Base-by-base conservation (phyloP, 1,140 invertebrate genomes). In the Stegodyphus mimosarum region DNA sequence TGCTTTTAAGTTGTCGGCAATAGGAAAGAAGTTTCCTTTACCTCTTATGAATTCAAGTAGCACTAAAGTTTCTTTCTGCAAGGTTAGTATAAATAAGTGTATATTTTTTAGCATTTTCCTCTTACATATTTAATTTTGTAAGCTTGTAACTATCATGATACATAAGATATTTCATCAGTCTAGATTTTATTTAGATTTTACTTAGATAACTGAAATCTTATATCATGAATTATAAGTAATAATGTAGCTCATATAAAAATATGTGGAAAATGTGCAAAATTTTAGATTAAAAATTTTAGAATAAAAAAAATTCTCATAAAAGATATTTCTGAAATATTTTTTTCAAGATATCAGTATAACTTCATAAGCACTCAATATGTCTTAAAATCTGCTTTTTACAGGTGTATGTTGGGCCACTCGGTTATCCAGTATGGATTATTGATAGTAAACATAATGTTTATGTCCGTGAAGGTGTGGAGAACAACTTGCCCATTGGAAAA, bases 371-470 rank as follows among this genome's bases (percentile, higher is more conserved):
- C 33, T 33, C n/a, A 15, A 83, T 88, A 7, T 63, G 64, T 51
- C 15, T 86, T 60, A 51, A 33, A 33, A 33, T 80, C 50, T 63
- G 11, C 75, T 80, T 64, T 72, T 64, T 52, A 53, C 84, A 92
- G 89, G 90, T 93, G 0, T 91, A 90, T 88, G 90, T 91, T 64
- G 91, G 92, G 10, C 90, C 91, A n/a, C 88, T 91, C 15, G 90
- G 91, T 18, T 90, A 89, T 86, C 92, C 92, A 90, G 92, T 93
- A 63, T 93, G 93, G 93, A 92, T 91, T 3, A 86, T 93, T 48
- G 92, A 93, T 88, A 91, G 91, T 64, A 89, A 90, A 33, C 88
- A 89, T 52, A 90, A 91, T 86, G 90, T 92, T 6, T 93, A 92
- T 89, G 92, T 92, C 0, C 89, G 93, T 87, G 89, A 91, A 87